These are phyloP conservation scores for Netelia fuscicornis DNA, from an alignment of 2,888 invertebrate genomes.

Conservation along the genomic window DNA sequence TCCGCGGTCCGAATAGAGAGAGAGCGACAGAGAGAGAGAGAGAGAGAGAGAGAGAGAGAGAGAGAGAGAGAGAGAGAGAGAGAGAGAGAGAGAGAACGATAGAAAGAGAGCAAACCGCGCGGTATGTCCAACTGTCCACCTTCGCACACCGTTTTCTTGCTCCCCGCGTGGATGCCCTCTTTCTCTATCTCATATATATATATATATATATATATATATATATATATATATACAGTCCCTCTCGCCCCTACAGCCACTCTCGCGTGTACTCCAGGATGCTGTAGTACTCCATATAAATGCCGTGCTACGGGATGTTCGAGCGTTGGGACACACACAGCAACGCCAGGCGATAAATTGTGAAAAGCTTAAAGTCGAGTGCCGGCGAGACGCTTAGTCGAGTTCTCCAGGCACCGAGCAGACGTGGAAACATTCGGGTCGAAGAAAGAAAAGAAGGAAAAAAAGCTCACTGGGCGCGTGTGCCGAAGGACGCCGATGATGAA, in stretches of 20 bases:
- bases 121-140: conserved; percentile 56
- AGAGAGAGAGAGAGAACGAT: no score
- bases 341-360: background rate
- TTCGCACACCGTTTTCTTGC: conserved; percentile 55
- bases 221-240: background rate
- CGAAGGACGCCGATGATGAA: background rate
- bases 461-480: background rate
- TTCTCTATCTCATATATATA: background rate
- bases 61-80: no score
- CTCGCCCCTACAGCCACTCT: background rate
- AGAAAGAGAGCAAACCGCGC: background rate
- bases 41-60: background rate
- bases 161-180: background rate
- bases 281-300: conserved; percentile 16
- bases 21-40: background rate
- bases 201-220: background rate
- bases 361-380: background rate
- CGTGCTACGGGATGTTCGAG: background rate
- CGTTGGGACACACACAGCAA: background rate
- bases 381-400: background rate
- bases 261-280: background rate
- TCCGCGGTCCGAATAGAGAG: background rate
- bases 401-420: background rate
- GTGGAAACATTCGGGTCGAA: background rate
- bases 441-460: background rate